A percentile compares a stretch with the other conserved stretches of the same genome.
These are phyloP conservation scores for Opisthocomus hoazin DNA, from an alignment of 2,113 vertebrate species.

Conservation along the genomic window DNA sequence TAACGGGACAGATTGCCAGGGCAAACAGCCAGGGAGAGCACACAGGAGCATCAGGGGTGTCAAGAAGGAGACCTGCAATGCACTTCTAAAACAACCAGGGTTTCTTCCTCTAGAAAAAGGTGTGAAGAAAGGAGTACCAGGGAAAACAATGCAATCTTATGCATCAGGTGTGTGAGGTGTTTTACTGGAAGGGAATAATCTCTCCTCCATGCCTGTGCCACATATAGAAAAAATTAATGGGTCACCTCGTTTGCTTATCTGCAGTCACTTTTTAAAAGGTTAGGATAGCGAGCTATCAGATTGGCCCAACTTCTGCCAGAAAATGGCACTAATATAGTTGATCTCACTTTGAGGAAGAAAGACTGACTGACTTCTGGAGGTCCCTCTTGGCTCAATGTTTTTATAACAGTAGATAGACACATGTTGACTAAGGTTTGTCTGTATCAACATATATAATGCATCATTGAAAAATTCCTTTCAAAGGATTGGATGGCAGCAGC, in stretches of 20 bases:
- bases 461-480: neutral
- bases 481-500: neutral
- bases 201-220: neutral
- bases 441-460: neutral
- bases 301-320: neutral
- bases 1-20: rapidly evolving
- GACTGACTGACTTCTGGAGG: neutral
- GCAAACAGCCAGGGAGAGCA: neutral
- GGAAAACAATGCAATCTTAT: neutral
- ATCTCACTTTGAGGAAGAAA: neutral
- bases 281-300: neutral
- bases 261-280: neutral
- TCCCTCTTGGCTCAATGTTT: neutral
- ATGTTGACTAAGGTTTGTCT: neutral
- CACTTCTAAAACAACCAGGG: neutral
- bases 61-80: neutral
- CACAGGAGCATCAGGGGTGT: neutral
- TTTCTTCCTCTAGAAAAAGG: neutral
- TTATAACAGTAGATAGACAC: neutral
- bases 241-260: neutral
- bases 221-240: neutral
- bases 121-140: neutral
- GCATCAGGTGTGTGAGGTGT: rapidly evolving
- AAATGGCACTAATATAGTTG: neutral
- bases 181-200: neutral